Evolutionary conservation across 2,888 invertebrate species (phyloP).

Genomic region (Limenitis camilla): DNA sequence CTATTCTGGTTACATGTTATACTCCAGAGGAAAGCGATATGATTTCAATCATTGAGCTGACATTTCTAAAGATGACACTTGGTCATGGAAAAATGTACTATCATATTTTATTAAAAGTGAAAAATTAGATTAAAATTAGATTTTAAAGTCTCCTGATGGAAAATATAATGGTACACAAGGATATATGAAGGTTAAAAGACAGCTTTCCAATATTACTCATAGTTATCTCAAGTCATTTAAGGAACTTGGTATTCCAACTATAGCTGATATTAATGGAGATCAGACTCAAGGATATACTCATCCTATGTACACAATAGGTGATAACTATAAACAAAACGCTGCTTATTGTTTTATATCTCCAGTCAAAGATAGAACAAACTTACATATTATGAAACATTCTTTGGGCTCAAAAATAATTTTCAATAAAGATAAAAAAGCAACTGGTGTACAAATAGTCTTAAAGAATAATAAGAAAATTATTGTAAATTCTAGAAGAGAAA

Average conservation of each 20-base stretch:
- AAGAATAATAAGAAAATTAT: conserved; percentile 15
- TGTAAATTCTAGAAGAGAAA: conserved; percentile 28
- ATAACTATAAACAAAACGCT: conserved; percentile 41
- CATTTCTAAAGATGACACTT: conserved; percentile 28
- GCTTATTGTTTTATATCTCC: conserved; percentile 33
- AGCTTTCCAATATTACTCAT: conserved; percentile 14
- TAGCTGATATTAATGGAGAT: conserved; percentile 47
- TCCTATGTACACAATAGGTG: conserved; percentile 50
- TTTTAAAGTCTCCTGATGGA: conserved; percentile 24
- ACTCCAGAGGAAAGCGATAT: conserved; percentile 28
- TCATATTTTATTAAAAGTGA: conserved; percentile 39
- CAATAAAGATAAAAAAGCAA: conserved; percentile 27
- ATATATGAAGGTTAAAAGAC: conserved; percentile 26
- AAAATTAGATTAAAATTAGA: conserved; percentile 25
- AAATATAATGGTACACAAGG: conserved; percentile 31
- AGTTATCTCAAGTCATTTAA: conserved; percentile 42
- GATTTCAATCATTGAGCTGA: conserved; percentile 37
- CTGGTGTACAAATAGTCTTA: conserved; percentile 27
- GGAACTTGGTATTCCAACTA: conserved; percentile 46
- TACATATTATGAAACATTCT: conserved; percentile 50
- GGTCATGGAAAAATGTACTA: conserved; percentile 34
- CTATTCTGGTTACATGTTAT: conserved; percentile 25
- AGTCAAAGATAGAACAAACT: conserved; percentile 53
- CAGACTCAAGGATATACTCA: conserved; percentile 55
- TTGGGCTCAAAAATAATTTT: conserved; percentile 30